A percentile compares a stretch with the other conserved stretches of the same genome.
phyloP scores from a whole-genome alignment of 2,888 invertebrate genomes.

The Kryphioiulus occultus region DNA sequence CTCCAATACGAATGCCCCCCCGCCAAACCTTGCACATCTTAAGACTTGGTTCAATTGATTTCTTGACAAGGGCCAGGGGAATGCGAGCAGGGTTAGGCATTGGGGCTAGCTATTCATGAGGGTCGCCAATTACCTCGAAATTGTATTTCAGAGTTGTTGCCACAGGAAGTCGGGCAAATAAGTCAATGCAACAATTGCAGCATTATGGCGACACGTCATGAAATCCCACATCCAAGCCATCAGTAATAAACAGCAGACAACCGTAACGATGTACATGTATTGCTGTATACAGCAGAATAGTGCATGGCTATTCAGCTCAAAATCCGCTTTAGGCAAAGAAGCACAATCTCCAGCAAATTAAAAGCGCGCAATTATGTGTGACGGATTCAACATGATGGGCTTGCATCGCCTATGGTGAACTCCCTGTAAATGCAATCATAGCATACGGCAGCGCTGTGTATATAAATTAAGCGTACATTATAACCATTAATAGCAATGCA shows the following conservation, averaged over 20 bases:
- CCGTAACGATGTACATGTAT: not conserved
- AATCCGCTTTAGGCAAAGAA: not conserved
- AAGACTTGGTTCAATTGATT: slow-evolving; percentile 6
- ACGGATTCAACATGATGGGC: not conserved
- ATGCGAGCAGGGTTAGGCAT: not conserved
- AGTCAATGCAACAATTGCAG: not conserved
- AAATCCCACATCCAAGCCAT: not conserved
- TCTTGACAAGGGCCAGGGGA: not conserved
- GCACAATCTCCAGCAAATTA: not conserved
- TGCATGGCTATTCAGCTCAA: not conserved
- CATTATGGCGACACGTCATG: not conserved
- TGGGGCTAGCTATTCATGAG: not conserved
- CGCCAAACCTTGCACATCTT: not conserved
- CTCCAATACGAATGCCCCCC: slow-evolving; percentile 4
- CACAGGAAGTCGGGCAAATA: not conserved
- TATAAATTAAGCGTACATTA: not conserved
- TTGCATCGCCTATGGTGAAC: not conserved
- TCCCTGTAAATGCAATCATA: not conserved
- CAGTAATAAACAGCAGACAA: not conserved
- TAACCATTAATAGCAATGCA: not conserved
- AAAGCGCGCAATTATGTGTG: not conserved
- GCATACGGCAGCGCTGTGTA: not conserved
- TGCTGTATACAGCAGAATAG: not conserved
- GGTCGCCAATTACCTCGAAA: not conserved
- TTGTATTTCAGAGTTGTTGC: slow-evolving; percentile 2